A percentile compares a stretch with the other conserved stretches of the same genome.
phyloP scores from a whole-genome alignment of 2,113 vertebrate species.

The Paradoxurus hermaphroditus region DNA sequence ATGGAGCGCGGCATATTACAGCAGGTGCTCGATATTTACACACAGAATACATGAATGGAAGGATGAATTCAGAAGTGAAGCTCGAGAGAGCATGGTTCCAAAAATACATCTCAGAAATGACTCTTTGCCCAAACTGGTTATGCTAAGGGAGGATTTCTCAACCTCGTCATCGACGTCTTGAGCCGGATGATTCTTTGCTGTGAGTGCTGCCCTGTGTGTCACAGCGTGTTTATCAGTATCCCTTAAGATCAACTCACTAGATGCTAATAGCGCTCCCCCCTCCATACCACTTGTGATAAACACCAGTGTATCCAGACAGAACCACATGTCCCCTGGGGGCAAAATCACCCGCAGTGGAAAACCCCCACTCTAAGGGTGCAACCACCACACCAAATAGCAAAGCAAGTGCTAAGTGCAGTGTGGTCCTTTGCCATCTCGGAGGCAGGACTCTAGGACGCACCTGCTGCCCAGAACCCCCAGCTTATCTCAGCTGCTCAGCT shows the following conservation, averaged over 20 bases:
- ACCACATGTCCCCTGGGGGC: background rate
- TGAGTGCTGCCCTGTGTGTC: background rate
- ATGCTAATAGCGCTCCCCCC: background rate
- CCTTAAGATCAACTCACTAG: background rate
- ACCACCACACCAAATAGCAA: background rate
- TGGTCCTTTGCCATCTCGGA: background rate
- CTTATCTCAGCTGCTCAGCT: background rate
- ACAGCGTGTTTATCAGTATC: background rate
- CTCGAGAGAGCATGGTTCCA: background rate
- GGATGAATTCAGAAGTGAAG: background rate
- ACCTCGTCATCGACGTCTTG: background rate
- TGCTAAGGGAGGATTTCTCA: background rate
- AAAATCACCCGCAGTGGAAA: background rate
- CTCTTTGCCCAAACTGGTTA: background rate
- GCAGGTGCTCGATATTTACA: background rate
- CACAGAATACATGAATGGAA: background rate
- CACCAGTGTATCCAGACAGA: background rate
- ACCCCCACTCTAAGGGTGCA: background rate
- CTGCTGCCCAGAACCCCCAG: background rate
- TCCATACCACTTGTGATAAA: background rate
- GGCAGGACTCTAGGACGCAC: background rate
- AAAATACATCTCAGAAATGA: background rate
- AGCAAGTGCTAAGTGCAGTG: accelerated
- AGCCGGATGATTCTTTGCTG: background rate
- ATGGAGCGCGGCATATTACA: background rate